Percentiles rank a stretch among this genome's conserved stretches.
phyloP scores from a whole-genome alignment of 1,140 invertebrate genomes.

The Meloidogyne floridensis region DNA sequence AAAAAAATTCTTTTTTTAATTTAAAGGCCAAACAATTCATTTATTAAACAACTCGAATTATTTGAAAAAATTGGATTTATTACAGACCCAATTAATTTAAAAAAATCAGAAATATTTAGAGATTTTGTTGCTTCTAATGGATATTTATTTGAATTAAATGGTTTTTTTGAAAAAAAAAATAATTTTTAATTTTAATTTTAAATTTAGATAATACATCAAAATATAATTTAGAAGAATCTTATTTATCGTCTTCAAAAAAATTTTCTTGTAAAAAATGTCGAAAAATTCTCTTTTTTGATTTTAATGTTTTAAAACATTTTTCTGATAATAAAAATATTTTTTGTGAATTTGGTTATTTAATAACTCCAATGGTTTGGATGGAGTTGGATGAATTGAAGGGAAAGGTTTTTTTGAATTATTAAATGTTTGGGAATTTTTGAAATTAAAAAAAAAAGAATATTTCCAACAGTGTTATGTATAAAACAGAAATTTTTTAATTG shows the following conservation, averaged over 20 bases:
- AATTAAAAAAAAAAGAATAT: too few relatives aligned
- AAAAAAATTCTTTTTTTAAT: background rate
- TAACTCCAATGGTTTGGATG: slow-evolving; percentile 62
- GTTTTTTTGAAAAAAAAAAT: background rate
- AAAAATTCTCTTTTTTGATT: slow-evolving; percentile 1
- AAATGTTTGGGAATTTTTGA: background rate
- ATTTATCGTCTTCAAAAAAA: background rate
- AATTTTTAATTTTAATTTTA: background rate
- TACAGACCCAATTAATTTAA: slow-evolving; percentile 39
- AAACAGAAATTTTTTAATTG: too few relatives aligned
- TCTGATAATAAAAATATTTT: background rate
- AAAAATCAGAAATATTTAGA: slow-evolving; percentile 29
- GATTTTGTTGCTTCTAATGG: slow-evolving; percentile 6
- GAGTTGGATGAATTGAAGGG: slow-evolving; percentile 43
- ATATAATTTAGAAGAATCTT: slow-evolving; percentile 1
- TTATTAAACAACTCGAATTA: slow-evolving; percentile 42
- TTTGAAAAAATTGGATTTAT: slow-evolving; percentile 52
- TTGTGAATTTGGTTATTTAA: slow-evolving; percentile 24
- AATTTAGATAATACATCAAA: background rate
- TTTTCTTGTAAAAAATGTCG: slow-evolving; percentile 26
- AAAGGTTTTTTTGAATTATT: slow-evolving; percentile 45
- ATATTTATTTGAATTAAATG: background rate
- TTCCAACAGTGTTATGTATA: too few relatives aligned
- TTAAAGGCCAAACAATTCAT: slow-evolving; percentile 48
- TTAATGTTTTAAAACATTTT: slow-evolving; percentile 18